Evolutionary conservation across 2,113 vertebrate genomes (phyloP).

Genomic region (Crocuta crocuta): DNA sequence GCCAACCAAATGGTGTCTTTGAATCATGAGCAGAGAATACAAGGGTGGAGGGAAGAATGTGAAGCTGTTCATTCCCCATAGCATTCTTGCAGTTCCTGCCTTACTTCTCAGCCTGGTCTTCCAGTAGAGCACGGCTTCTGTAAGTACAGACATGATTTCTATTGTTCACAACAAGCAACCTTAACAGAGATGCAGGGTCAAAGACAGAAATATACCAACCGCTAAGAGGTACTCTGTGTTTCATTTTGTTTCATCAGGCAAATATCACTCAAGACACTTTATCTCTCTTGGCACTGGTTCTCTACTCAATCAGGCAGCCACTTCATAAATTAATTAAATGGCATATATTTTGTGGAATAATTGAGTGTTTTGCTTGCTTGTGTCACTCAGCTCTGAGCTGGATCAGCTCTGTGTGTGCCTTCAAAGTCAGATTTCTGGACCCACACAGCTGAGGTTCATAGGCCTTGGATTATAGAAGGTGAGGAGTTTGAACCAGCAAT

Average conservation of each 20-base stretch:
- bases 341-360: slow-evolving; percentile 4
- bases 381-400: not conserved
- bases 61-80: not conserved
- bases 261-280: slow-evolving; percentile 8
- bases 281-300: slow-evolving; percentile 4
- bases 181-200: not conserved
- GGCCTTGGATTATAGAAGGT: not conserved
- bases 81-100: not conserved
- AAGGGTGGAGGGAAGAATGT: slow-evolving; percentile 20
- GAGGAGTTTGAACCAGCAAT: slow-evolving; percentile 21
- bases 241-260: slow-evolving; percentile 22
- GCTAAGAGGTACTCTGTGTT: not conserved
- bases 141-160: slow-evolving; percentile 8
- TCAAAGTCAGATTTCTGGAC: not conserved
- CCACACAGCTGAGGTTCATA: not conserved
- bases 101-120: not conserved
- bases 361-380: not conserved
- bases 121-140: not conserved
- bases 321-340: slow-evolving; percentile 44
- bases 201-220: not conserved
- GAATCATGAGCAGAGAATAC: slow-evolving; percentile 1
- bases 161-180: not conserved
- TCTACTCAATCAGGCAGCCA: slow-evolving; percentile 8
- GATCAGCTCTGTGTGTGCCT: not conserved
- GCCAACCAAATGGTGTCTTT: not conserved